Evolutionary conservation across 1,140 invertebrate genomes (phyloP).

Genomic region (Oreohelix idahoensis): DNA sequence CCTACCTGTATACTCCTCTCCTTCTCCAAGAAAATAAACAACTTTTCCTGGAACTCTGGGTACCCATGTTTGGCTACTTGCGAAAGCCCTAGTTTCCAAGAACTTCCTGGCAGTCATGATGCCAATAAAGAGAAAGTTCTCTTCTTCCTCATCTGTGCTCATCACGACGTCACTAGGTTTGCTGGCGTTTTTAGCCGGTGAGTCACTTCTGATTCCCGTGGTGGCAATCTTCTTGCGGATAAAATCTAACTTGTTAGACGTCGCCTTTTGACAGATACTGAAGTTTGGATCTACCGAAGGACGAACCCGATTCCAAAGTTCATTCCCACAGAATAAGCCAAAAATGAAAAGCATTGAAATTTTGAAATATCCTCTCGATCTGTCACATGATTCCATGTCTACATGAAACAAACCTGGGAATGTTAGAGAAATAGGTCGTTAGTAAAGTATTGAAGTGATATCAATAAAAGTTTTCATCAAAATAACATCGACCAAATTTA

Average conservation of each 20-base stretch:
- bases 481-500: no score
- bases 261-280: background rate
- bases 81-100: slow-evolving; percentile 84
- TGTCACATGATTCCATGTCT: background rate
- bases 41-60: slow-evolving; percentile 86
- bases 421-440: background rate
- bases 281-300: background rate
- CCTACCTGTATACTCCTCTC: slow-evolving; percentile 50
- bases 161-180: background rate
- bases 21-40: slow-evolving; percentile 82
- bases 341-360: background rate
- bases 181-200: background rate
- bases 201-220: background rate
- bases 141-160: background rate
- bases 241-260: background rate
- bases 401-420: background rate
- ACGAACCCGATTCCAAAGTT: background rate
- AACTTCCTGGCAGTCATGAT: slow-evolving; percentile 95
- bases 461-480: no score
- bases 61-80: slow-evolving; percentile 92
- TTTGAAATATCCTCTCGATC: background rate
- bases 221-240: background rate
- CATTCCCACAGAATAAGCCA: background rate
- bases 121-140: slow-evolving; percentile 79
- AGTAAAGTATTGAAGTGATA: no score